phyloP scores from a whole-genome alignment of 2,888 invertebrate species.

The Thymelicus lineola region DNA sequence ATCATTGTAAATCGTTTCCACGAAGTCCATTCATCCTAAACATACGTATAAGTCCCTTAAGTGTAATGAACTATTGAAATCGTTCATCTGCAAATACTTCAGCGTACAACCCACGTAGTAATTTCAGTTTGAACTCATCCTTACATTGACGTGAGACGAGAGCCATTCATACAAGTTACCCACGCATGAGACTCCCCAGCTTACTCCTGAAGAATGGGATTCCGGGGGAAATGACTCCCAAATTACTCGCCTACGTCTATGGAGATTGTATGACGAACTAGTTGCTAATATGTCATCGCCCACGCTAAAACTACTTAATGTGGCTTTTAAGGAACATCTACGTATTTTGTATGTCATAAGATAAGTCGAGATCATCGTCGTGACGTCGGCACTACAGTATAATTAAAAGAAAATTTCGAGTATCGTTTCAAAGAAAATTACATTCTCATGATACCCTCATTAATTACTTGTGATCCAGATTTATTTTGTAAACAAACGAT shows the following conservation, averaged over 20 bases:
- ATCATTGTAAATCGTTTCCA: too few relatives aligned
- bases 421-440: conserved; percentile 20
- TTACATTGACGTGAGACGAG: conserved; percentile 18
- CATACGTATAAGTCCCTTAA: not conserved
- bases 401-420: conserved; percentile 12
- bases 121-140: not conserved
- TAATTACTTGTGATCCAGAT: conserved; percentile 22
- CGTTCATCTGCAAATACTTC: too few relatives aligned
- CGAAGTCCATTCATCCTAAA: not conserved
- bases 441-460: conserved; percentile 22
- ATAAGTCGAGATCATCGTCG: not conserved
- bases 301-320: not conserved
- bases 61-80: not conserved
- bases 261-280: conserved; percentile 1
- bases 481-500: conserved; percentile 30
- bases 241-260: conserved; percentile 18
- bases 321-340: not conserved
- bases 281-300: not conserved
- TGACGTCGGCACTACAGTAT: not conserved
- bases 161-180: conserved; percentile 8
- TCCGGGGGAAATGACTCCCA: conserved; percentile 22
- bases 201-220: conserved; percentile 17
- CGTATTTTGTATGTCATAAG: not conserved
- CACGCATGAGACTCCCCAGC: not conserved
- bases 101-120: not conserved